Percentiles rank a stretch among this genome's conserved stretches.
Evolutionary conservation across 2,888 invertebrate genomes (phyloP).

Genomic region (Phalera bucephala): DNA sequence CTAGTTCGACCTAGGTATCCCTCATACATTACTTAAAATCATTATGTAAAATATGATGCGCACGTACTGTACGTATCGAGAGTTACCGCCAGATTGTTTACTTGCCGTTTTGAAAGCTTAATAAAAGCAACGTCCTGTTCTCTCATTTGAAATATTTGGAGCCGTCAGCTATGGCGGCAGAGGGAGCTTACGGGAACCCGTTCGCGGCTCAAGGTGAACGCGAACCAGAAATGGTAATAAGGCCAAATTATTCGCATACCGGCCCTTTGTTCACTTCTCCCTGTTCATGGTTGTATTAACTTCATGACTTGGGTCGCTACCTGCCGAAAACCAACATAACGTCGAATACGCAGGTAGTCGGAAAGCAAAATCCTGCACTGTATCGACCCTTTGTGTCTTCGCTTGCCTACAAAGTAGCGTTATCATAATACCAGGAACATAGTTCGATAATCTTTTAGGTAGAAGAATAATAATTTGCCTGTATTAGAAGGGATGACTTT

Average conservation of each 20-base stretch:
- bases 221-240: constrained; percentile 61
- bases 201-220: constrained; percentile 71
- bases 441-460: too few relatives aligned
- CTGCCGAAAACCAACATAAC: constrained; percentile 30
- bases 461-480: too few relatives aligned
- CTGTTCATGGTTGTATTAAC: constrained; percentile 62
- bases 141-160: constrained; percentile 34
- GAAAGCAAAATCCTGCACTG: constrained; percentile 13
- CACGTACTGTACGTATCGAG: too few relatives aligned
- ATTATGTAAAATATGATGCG: too few relatives aligned
- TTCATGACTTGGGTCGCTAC: constrained; percentile 48
- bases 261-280: constrained; percentile 67
- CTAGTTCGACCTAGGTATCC: too few relatives aligned
- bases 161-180: constrained; percentile 31
- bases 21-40: too few relatives aligned
- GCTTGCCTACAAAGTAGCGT: too few relatives aligned
- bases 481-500: too few relatives aligned
- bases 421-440: too few relatives aligned
- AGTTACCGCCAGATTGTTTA: too few relatives aligned
- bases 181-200: constrained; percentile 63
- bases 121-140: constrained; percentile 35
- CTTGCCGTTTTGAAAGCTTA: constrained; percentile 36
- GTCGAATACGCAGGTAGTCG: constrained; percentile 28
- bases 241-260: constrained; percentile 73
- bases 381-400: constrained; percentile 9